phyloP scores from a whole-genome alignment of 2,888 invertebrate species.

The Drosophila borborema region DNA sequence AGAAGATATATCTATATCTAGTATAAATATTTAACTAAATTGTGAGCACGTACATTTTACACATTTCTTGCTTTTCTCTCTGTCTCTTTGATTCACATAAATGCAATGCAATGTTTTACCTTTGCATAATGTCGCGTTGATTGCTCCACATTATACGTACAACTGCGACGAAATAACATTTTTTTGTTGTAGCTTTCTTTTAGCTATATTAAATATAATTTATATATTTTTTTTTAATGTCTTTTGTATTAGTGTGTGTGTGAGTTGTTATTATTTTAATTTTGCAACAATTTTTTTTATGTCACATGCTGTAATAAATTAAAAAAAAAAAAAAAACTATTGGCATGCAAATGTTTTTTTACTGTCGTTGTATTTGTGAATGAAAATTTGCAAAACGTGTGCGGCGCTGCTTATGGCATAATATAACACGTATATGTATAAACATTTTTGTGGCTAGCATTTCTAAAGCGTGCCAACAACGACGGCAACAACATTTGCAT shows the following conservation, averaged over 20 bases:
- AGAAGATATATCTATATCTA: background rate
- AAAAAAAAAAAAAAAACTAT: slow-evolving; percentile 13
- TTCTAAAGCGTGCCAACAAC: slow-evolving; percentile 37
- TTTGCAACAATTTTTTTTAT: slow-evolving; percentile 23
- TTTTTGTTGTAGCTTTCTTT: slow-evolving; percentile 12
- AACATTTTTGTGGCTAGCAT: slow-evolving; percentile 6
- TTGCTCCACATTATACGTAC: slow-evolving; percentile 84
- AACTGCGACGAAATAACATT: slow-evolving; percentile 84
- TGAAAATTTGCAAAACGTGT: slow-evolving; percentile 45
- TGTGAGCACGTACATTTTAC: slow-evolving; percentile 63
- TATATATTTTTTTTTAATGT: background rate
- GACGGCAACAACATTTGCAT: slow-evolving; percentile 35
- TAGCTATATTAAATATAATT: slow-evolving; percentile 1
- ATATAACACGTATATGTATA: background rate
- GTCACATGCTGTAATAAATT: slow-evolving; percentile 35
- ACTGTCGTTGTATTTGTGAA: slow-evolving; percentile 36
- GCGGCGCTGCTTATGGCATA: slow-evolving; percentile 9
- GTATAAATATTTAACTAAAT: slow-evolving; percentile 12
- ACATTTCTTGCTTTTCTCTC: slow-evolving; percentile 5
- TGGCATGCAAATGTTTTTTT: slow-evolving; percentile 31
- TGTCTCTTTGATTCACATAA: slow-evolving; percentile 25
- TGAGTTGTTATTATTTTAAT: slow-evolving; percentile 18
- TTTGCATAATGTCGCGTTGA: slow-evolving; percentile 83
- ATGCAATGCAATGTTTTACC: slow-evolving; percentile 76
- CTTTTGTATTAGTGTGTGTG: background rate